Evolutionary conservation across 2,113 vertebrate genomes (phyloP), one percentile per base, ranked within the genome.

Genomic region (Aspidoscelis tigris): DNA sequence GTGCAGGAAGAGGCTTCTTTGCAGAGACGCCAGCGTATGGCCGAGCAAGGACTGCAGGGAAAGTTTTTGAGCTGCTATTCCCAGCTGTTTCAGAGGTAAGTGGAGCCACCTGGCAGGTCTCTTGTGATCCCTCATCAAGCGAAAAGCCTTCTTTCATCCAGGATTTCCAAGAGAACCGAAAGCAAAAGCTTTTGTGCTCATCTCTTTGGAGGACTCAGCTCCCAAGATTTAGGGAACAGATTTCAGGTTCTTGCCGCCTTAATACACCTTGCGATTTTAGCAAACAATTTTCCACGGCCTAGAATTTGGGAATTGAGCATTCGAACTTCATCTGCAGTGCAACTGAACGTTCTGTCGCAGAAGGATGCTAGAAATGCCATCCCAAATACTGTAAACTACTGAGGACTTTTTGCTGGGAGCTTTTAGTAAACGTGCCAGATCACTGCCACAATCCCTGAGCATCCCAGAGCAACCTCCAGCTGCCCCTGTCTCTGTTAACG

Each of bases 1-100:
- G 39, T 50, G 65, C 90, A 99, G 98, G 98, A 97, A 93, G 91
- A 95, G 50, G 93, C 94, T 4, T 98, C 98, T 80, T 61, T 97
- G 72, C 91, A 88, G 66, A 96, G 96, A 80, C 95, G 96, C 0
- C 92, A 91, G 79, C 90, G 94, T 76, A 87, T 95, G 85, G 93
- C 96, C 14, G 94, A 92, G 20, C 95, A 95, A 88, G 96, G 96
- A 22, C 87, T 99, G 41, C 87, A 89, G 61, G 96, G 95, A 86
- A 97, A 89, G 94, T 94, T 90, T 39, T 94, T 95, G 1, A 90
- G 90, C 68, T 90, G 93, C 11, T 96, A 94, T 76, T 93, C 92
- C 58, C 94, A 95, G 81, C 95, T 97, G 1, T 95, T 96, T 88
- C 96, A 94, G 91, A 98, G 98, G 98, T 99, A 95, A 92, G 0